Conservation (phyloP, 2,888 invertebrate genomes). For the Bugula neritina region DNA sequence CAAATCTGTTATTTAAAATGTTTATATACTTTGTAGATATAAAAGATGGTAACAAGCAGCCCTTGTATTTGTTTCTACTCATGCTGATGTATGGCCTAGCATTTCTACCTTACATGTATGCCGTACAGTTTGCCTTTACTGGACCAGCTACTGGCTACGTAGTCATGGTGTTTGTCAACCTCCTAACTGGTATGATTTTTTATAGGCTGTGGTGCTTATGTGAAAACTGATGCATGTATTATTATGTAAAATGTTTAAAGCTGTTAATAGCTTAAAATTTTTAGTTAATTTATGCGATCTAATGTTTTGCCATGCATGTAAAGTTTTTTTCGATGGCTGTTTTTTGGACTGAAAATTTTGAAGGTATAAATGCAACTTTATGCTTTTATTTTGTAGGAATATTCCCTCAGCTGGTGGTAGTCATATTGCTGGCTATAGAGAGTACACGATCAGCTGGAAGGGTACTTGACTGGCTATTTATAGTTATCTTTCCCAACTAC, state of each 20-base stretch:
- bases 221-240: too few relatives aligned
- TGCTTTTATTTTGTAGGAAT: conserved; percentile 59
- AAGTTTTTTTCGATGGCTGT: too few relatives aligned
- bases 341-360: too few relatives aligned
- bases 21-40: conserved; percentile 26
- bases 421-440: conserved; percentile 62
- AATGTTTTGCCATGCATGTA: too few relatives aligned
- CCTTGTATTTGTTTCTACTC: conserved; percentile 57
- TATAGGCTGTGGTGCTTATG: too few relatives aligned
- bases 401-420: conserved; percentile 66
- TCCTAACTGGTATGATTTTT: conserved; percentile 66
- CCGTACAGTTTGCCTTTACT: conserved; percentile 64
- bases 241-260: not conserved
- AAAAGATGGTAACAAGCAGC: conserved; percentile 32
- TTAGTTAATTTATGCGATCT: too few relatives aligned
- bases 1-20: too few relatives aligned
- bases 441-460: conserved; percentile 60
- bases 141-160: conserved; percentile 72
- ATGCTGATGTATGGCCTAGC: conserved; percentile 67
- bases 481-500: conserved; percentile 66
- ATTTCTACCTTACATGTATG: conserved; percentile 68
- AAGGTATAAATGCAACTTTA: too few relatives aligned
- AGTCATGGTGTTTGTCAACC: conserved; percentile 65
- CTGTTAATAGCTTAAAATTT: conserved; percentile 6
- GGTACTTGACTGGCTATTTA: conserved; percentile 63